phyloP scores from a whole-genome alignment of 2,888 invertebrate species.

The Rhagophthalmus giganteus region DNA sequence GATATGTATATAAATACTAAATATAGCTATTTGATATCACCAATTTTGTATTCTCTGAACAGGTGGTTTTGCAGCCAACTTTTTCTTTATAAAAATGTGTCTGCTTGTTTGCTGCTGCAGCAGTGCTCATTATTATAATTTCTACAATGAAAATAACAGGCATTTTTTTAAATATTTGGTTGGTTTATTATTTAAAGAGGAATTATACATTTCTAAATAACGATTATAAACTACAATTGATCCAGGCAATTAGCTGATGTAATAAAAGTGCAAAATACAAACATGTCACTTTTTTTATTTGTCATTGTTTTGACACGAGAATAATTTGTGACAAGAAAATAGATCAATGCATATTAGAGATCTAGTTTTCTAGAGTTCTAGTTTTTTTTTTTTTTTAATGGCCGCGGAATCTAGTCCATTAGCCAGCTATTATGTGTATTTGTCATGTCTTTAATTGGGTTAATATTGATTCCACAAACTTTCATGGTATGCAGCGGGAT shows the following conservation, averaged over 20 bases:
- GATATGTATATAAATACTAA: conserved; percentile 36
- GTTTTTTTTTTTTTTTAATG: too few species aligned
- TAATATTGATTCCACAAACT: too few species aligned
- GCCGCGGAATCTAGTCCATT: too few species aligned
- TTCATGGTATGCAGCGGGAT: too few species aligned
- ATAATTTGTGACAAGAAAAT: too few species aligned
- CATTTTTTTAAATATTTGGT: conserved; percentile 21
- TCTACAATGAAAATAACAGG: background rate
- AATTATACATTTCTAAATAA: conserved; percentile 24
- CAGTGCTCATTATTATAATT: background rate
- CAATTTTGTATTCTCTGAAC: conserved; percentile 34
- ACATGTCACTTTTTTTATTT: conserved; percentile 22
- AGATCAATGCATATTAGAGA: too few species aligned
- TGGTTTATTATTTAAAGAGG: conserved; percentile 18
- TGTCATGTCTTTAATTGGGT: too few species aligned
- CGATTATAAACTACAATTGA: conserved; percentile 32
- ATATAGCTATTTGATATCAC: conserved; percentile 35
- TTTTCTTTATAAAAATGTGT: conserved; percentile 12
- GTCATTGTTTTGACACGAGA: background rate
- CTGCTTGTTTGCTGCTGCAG: conserved; percentile 18
- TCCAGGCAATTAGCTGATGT: conserved; percentile 36
- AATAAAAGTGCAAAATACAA: conserved; percentile 35
- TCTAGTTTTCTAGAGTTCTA: too few species aligned
- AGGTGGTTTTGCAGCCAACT: conserved; percentile 24
- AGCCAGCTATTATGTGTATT: too few species aligned